Percentiles rank a stretch among this genome's conserved stretches.
These are phyloP conservation scores for Synanceia verrucosa DNA, from an alignment of 2,797 vertebrate genomes.

Conservation along the genomic window DNA sequence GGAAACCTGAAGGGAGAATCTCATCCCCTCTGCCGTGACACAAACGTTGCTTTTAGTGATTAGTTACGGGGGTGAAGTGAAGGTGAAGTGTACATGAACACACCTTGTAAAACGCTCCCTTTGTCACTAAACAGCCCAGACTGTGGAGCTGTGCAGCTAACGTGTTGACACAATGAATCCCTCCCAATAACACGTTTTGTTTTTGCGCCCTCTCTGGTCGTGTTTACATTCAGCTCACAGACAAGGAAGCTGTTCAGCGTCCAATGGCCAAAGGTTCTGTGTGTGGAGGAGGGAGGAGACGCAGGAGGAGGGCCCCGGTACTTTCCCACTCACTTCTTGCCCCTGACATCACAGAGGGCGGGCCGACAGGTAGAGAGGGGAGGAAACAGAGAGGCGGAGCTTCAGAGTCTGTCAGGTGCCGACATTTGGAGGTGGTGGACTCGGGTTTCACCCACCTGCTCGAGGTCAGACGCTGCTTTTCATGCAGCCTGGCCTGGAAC, in stretches of 20 bases:
- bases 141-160: slow-evolving; percentile 70
- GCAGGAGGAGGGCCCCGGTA: slow-evolving; percentile 39
- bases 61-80: slow-evolving; percentile 73
- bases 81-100: slow-evolving; percentile 70
- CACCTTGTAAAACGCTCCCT: slow-evolving; percentile 59
- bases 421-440: slow-evolving; percentile 47
- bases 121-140: slow-evolving; percentile 80
- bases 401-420: slow-evolving; percentile 55
- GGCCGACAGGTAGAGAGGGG: slow-evolving; percentile 47
- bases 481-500: slow-evolving; percentile 59
- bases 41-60: slow-evolving; percentile 78
- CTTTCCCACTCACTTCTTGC: slow-evolving; percentile 34
- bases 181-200: slow-evolving; percentile 83
- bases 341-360: slow-evolving; percentile 19
- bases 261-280: slow-evolving; percentile 62
- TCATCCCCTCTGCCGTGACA: slow-evolving; percentile 75
- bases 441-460: slow-evolving; percentile 62
- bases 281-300: slow-evolving; percentile 43
- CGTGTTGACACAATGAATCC: slow-evolving; percentile 82
- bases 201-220: slow-evolving; percentile 81
- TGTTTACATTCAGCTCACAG: slow-evolving; percentile 81
- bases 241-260: slow-evolving; percentile 69
- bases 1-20: slow-evolving; percentile 60
- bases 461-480: slow-evolving; percentile 74
- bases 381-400: slow-evolving; percentile 44